Evolutionary conservation across 2,888 invertebrate genomes (phyloP), one percentile per base, ranked within the genome.

Genomic region (Lasioglossum villosulum): DNA sequence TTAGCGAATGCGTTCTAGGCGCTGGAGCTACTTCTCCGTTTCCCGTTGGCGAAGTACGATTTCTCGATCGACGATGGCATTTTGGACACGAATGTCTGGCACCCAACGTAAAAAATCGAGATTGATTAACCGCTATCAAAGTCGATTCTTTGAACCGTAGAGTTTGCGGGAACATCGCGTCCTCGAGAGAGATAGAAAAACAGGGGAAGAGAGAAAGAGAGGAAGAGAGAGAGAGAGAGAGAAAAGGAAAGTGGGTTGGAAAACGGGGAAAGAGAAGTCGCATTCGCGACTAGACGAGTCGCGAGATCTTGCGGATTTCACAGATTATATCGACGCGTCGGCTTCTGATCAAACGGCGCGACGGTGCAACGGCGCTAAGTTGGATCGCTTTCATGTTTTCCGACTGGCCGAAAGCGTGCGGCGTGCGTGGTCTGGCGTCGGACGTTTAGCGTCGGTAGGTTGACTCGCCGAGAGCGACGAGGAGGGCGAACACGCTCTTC

Each of bases 61-160:
- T 23, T 34, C 19, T 34, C 66, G 37, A 6, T 8, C 19, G 23
- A 3, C 2, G 56, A 56, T 56, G 56, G 12, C 23, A 52, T 52
- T 52, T 23, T 5, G 30, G 16, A 30, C 63, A 1, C 16, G 2
- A 16, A 63, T 4, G 63, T 63, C 63, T 6, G 16, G 30, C 63
- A 8, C 16, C 63, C 30, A 16, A 16, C 16, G 63, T 16, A 82
- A 86, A 89, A 78, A 92, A 93, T 93, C 92, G 92, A 90, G 82
- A 90, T 92, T 92, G 93, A 93, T 89, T 88, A 91, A 93, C 93
- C 93, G 93, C 93, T 82, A 90, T 93, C 93, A 92, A 93, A 90
- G 78, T 90, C 92, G 93, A 93, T 92, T 90, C 86, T 87, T 89
- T 81, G 10, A 90, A 80, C 84, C 73, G 81, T 42, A 84, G 83